These are phyloP conservation scores for Octonoba sinensis DNA, from an alignment of 2,888 invertebrate genomes.

Conservation along the genomic window DNA sequence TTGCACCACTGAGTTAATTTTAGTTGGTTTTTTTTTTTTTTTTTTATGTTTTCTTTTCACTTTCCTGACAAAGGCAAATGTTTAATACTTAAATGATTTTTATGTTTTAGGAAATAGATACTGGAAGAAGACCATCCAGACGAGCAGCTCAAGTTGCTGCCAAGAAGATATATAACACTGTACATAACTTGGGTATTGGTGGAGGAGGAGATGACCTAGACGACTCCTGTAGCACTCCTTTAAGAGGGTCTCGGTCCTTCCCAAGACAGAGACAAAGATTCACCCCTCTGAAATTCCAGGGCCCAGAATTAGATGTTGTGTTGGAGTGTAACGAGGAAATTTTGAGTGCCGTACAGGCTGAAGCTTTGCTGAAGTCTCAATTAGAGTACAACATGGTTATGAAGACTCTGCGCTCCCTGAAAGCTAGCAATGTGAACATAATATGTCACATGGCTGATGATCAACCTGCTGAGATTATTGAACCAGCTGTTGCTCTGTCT, in stretches of 20 bases:
- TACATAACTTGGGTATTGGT: conserved; percentile 27
- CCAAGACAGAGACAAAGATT: conserved; percentile 4
- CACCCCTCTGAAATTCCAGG: neutral
- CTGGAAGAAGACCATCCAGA: conserved; percentile 46
- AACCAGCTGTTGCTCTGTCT: too few species aligned
- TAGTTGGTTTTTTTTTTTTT: neutral
- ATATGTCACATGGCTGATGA: conserved; percentile 1
- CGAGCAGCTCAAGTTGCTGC: conserved; percentile 57
- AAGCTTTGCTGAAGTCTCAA: conserved; percentile 77
- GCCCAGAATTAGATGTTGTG: conserved; percentile 32
- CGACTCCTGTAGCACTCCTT: neutral
- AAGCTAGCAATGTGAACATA: conserved; percentile 33
- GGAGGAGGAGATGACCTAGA: neutral
- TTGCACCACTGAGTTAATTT: too few species aligned
- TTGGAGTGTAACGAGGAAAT: conserved; percentile 83
- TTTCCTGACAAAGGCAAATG: neutral
- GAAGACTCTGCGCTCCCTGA: conserved; percentile 34
- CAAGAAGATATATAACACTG: conserved; percentile 56
- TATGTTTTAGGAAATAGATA: conserved; percentile 21
- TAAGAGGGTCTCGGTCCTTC: neutral
- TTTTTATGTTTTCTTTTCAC: neutral
- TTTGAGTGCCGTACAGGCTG: conserved; percentile 78
- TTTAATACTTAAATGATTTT: neutral
- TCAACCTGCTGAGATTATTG: neutral
- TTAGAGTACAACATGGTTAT: conserved; percentile 75